Conservation (phyloP, 1,140 invertebrate species). For the Zaprionus ornatus region DNA sequence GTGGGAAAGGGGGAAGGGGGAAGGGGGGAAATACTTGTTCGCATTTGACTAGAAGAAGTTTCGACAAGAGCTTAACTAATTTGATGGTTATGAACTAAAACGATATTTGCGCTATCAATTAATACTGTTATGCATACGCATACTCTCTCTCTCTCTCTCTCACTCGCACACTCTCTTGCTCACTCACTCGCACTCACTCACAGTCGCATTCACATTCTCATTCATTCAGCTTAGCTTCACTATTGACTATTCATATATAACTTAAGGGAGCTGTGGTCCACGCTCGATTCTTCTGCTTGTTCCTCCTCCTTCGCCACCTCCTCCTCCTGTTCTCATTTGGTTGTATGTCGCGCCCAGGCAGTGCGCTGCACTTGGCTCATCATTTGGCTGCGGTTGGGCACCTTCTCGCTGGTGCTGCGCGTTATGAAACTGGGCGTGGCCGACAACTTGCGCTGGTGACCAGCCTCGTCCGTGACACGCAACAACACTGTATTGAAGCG, state of each 20-base stretch:
- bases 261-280: slow-evolving; percentile 42
- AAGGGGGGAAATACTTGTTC: background rate
- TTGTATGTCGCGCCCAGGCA: slow-evolving; percentile 93
- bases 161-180: background rate
- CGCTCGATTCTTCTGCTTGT: slow-evolving; percentile 6
- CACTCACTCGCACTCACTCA: background rate
- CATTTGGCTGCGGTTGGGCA: slow-evolving; percentile 91
- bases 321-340: slow-evolving; percentile 87
- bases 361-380: slow-evolving; percentile 92
- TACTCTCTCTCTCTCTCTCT: background rate
- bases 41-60: slow-evolving; percentile 29
- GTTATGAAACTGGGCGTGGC: slow-evolving; percentile 87
- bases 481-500: slow-evolving; percentile 67
- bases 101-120: slow-evolving; percentile 35
- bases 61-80: slow-evolving; percentile 25
- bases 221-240: slow-evolving; percentile 20
- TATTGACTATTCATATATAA: slow-evolving; percentile 20
- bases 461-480: slow-evolving; percentile 80
- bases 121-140: slow-evolving; percentile 45
- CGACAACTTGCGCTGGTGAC: slow-evolving; percentile 79
- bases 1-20: too few relatives aligned
- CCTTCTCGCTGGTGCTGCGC: slow-evolving; percentile 92
- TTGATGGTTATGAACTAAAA: slow-evolving; percentile 20
- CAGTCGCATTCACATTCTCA: slow-evolving; percentile 5
- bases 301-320: background rate